Conservation (phyloP, 2,797 vertebrate species). For the Lepilemur septentrionalis region DNA sequence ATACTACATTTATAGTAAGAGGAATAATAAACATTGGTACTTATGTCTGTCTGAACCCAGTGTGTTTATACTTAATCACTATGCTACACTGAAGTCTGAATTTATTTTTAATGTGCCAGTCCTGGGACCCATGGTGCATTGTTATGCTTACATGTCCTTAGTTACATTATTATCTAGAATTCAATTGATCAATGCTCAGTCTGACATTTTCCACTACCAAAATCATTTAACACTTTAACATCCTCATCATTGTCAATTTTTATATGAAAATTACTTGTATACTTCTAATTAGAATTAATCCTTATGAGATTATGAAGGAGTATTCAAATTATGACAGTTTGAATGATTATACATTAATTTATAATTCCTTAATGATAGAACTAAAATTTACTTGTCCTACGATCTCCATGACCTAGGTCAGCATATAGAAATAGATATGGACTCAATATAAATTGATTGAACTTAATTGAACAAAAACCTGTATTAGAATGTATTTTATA, state of each 20-base stretch:
- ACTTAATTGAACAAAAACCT: neutral
- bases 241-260: neutral
- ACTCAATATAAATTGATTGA: neutral
- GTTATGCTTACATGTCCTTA: neutral
- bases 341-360: neutral
- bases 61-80: neutral
- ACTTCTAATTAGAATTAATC: conserved; percentile 32
- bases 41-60: neutral
- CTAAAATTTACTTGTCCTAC: neutral
- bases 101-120: neutral
- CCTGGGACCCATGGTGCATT: neutral
- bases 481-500: neutral
- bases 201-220: neutral
- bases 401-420: neutral
- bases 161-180: neutral
- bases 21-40: neutral
- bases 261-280: neutral
- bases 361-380: neutral
- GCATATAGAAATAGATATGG: neutral
- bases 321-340: neutral
- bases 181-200: neutral
- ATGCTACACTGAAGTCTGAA: neutral
- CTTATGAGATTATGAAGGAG: neutral
- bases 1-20: neutral
- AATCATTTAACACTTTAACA: neutral